A percentile compares a stretch with the other conserved stretches of the same genome.
Conservation (phyloP, 2,797 vertebrate genomes). For the Sebastes matsubarae region DNA sequence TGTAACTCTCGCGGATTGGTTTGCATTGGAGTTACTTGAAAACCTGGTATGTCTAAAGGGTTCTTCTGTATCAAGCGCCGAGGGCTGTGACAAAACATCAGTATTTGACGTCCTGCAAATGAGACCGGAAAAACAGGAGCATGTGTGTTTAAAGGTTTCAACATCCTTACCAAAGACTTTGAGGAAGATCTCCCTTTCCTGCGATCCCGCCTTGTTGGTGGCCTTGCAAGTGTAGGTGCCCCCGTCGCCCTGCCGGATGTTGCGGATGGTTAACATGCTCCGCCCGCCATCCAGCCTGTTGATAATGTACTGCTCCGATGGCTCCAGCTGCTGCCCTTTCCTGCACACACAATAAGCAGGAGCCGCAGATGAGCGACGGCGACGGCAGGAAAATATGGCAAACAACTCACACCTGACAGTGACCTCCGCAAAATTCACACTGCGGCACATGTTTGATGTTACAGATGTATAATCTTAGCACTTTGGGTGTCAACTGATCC, state of each 20-base stretch:
- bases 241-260: conserved; percentile 89
- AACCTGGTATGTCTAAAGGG: too few relatives aligned
- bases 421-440: background rate
- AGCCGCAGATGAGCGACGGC: background rate
- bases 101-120: too few relatives aligned
- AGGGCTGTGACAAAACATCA: too few relatives aligned
- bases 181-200: conserved; percentile 90
- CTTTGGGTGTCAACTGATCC: conserved; percentile 30
- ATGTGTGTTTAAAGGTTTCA: background rate
- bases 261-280: conserved; percentile 89
- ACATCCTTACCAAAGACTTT: conserved; percentile 95
- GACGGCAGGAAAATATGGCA: background rate
- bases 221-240: conserved; percentile 91
- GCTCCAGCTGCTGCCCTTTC: conserved; percentile 90
- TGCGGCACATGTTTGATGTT: background rate
- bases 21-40: too few relatives aligned
- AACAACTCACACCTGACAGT: background rate
- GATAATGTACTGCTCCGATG: conserved; percentile 88
- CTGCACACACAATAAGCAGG: conserved; percentile 71
- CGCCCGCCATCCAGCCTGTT: conserved; percentile 83
- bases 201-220: conserved; percentile 94
- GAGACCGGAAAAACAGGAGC: too few relatives aligned
- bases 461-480: conserved; percentile 20
- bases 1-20: too few relatives aligned
- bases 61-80: too few relatives aligned